phyloP scores from a whole-genome alignment of 2,888 invertebrate species.

The Zootermopsis nevadensis region DNA sequence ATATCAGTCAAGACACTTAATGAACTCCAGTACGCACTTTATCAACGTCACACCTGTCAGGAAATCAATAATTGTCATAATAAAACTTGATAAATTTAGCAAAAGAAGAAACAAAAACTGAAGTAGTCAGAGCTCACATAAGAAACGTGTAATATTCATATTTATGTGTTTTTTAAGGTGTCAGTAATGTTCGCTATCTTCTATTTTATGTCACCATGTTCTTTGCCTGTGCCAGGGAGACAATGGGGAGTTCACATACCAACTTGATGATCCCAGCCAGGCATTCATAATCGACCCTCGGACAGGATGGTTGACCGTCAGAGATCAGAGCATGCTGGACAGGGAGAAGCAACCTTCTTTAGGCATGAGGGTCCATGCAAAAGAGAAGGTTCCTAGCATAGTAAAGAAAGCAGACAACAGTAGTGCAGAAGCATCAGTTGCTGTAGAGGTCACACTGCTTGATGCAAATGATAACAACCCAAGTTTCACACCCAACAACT shows the following conservation, averaged over 20 bases:
- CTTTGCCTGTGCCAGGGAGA: slow-evolving; percentile 69
- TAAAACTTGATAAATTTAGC: too few relatives aligned
- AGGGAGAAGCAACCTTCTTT: slow-evolving; percentile 80
- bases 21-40: too few relatives aligned
- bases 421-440: slow-evolving; percentile 65
- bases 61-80: too few relatives aligned
- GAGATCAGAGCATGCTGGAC: slow-evolving; percentile 79
- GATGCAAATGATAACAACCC: slow-evolving; percentile 95
- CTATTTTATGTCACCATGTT: too few relatives aligned
- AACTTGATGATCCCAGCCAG: slow-evolving; percentile 77
- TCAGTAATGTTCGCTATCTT: too few relatives aligned
- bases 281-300: slow-evolving; percentile 84
- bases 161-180: too few relatives aligned
- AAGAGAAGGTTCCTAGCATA: slow-evolving; percentile 79
- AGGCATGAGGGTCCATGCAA: slow-evolving; percentile 74
- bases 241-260: slow-evolving; percentile 85
- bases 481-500: slow-evolving; percentile 83
- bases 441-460: slow-evolving; percentile 82
- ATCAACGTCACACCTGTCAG: too few relatives aligned
- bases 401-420: slow-evolving; percentile 66
- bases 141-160: too few relatives aligned
- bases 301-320: slow-evolving; percentile 88
- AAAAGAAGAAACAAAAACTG: too few relatives aligned
- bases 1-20: too few relatives aligned
- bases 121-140: too few relatives aligned